Percentiles rank a stretch among this genome's conserved stretches.
phyloP scores from a whole-genome alignment of 2,797 vertebrate species.

The Smutsia temminckii region DNA sequence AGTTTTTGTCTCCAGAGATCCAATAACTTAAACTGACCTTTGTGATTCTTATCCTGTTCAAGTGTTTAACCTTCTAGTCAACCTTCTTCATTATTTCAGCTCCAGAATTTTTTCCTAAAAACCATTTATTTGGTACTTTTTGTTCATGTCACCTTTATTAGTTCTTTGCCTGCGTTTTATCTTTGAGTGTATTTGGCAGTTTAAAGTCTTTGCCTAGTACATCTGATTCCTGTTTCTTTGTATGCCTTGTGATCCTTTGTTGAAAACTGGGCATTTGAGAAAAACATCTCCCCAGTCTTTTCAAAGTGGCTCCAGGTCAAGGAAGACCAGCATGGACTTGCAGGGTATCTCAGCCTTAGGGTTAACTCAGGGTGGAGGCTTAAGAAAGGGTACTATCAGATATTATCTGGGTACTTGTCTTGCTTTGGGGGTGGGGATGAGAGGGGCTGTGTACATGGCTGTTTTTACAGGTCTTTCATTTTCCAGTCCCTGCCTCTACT shows the following conservation, averaged over 20 bases:
- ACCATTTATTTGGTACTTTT: neutral
- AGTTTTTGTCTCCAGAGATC: neutral
- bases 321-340: neutral
- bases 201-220: neutral
- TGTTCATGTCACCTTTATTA: neutral
- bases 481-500: neutral
- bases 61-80: neutral
- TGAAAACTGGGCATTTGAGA: neutral
- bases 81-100: neutral
- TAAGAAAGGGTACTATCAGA: too few relatives aligned
- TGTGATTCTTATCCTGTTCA: neutral
- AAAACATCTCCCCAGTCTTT: neutral
- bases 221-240: neutral
- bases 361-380: neutral
- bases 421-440: neutral
- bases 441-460: neutral
- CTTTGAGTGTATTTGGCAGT: neutral
- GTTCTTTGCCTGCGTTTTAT: neutral
- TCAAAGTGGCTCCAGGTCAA: neutral
- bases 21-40: neutral
- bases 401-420: neutral
- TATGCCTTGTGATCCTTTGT: neutral
- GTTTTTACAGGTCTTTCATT: neutral
- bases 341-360: neutral
- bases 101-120: neutral